Conservation (phyloP, 2,888 invertebrate species). For the Hemithea aestivaria region DNA sequence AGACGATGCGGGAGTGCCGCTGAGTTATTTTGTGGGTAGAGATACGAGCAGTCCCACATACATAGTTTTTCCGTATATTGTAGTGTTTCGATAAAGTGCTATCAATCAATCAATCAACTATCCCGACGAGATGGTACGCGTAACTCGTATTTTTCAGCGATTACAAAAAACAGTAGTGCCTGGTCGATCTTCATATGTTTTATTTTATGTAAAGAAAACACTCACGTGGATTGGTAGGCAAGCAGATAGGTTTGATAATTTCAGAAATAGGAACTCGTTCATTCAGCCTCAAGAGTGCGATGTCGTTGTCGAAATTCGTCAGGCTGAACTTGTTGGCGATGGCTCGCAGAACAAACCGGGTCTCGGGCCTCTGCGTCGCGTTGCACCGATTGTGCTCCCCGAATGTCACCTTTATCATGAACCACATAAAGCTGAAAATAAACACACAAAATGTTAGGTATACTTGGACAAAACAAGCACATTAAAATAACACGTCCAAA, state of each 20-base stretch:
- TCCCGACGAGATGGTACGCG: too few species aligned
- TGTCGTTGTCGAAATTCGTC: constrained; percentile 92
- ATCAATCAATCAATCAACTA: too few species aligned
- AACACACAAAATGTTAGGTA: constrained; percentile 14
- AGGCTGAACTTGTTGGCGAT: constrained; percentile 90
- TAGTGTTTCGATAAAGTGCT: too few species aligned
- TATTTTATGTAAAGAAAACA: constrained; percentile 15
- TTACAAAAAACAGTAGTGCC: too few species aligned
- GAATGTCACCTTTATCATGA: constrained; percentile 93
- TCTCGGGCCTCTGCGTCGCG: constrained; percentile 84
- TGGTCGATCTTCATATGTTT: too few species aligned
- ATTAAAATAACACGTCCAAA: constrained; percentile 7
- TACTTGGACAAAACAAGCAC: constrained; percentile 26
- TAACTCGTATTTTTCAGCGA: too few species aligned
- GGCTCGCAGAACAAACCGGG: constrained; percentile 87
- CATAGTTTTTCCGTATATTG: too few species aligned
- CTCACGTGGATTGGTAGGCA: constrained; percentile 81
- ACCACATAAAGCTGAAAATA: constrained; percentile 90
- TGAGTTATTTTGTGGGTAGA: too few species aligned
- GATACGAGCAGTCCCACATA: too few species aligned
- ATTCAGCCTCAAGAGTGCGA: constrained; percentile 89
- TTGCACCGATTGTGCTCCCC: constrained; percentile 93
- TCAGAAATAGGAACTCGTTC: constrained; percentile 89
- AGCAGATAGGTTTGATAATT: constrained; percentile 89
- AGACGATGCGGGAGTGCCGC: too few species aligned